A percentile compares a stretch with the other conserved stretches of the same genome.
phyloP scores from a whole-genome alignment of 2,113 vertebrate species.

The Hucho hucho region DNA sequence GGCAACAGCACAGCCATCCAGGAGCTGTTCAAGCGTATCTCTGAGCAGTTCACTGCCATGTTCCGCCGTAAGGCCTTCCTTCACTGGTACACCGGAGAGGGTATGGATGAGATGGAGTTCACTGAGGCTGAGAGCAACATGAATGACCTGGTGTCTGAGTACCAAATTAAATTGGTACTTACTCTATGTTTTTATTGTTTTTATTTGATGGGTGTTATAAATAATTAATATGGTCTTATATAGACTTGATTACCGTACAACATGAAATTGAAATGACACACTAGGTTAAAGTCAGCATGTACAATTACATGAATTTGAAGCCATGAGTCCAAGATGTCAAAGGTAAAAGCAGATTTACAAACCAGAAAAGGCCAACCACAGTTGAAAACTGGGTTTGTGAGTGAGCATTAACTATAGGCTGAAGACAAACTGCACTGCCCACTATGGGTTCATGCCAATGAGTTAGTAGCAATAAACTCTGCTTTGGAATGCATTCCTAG shows the following conservation, averaged over 20 bases:
- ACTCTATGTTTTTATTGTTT: conserved; percentile 30
- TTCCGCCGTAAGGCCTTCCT: conserved; percentile 92
- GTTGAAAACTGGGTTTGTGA: neutral
- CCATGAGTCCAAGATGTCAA: neutral
- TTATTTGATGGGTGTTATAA: conserved; percentile 1
- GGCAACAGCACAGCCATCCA: conserved; percentile 96
- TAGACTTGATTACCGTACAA: neutral
- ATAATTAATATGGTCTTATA: neutral
- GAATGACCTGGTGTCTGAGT: conserved; percentile 87
- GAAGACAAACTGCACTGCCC: neutral
- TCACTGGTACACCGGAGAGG: conserved; percentile 89
- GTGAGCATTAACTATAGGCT: neutral
- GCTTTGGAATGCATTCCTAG: neutral
- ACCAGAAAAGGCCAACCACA: neutral
- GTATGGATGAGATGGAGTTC: conserved; percentile 93
- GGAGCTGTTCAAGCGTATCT: conserved; percentile 95
- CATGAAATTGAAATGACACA: neutral
- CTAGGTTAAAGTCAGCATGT: conserved; percentile 19
- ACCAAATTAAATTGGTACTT: conserved; percentile 65
- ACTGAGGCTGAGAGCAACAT: conserved; percentile 90
- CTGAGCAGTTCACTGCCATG: conserved; percentile 96
- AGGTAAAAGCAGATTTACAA: neutral
- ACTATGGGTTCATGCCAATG: neutral
- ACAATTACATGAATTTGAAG: neutral
- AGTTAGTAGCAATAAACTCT: neutral